phyloP scores from a whole-genome alignment of 1,140 invertebrate genomes.

The Conus ventricosus region DNA sequence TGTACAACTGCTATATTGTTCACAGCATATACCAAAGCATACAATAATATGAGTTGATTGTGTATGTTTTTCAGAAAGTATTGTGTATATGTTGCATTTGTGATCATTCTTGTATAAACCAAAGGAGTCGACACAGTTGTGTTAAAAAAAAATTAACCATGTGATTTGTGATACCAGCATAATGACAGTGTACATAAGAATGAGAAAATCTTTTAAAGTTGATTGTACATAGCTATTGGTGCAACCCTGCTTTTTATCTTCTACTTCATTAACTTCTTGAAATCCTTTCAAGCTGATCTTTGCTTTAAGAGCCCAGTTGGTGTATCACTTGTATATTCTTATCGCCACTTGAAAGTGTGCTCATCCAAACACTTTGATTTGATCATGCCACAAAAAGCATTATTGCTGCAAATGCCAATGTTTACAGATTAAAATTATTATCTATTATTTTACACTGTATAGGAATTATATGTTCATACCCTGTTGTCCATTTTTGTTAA shows the following conservation, averaged over 20 bases:
- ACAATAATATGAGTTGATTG: not conserved
- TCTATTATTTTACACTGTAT: not conserved
- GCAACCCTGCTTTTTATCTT: not conserved
- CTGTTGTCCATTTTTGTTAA: not conserved
- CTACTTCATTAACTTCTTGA: not conserved
- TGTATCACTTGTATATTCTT: not conserved
- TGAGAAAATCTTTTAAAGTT: not conserved
- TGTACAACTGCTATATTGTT: not conserved
- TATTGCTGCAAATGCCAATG: not conserved
- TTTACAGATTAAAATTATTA: not conserved
- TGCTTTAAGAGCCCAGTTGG: not conserved
- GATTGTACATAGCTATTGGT: not conserved
- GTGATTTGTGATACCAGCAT: slow-evolving; percentile 2
- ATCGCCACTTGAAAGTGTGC: not conserved
- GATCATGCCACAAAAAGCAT: slow-evolving; percentile 4
- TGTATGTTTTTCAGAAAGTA: not conserved
- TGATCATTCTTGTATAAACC: not conserved
- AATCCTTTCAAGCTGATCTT: not conserved
- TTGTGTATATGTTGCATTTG: not conserved
- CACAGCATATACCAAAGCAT: slow-evolving; percentile 10
- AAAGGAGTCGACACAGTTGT: not conserved
- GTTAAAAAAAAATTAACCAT: not conserved
- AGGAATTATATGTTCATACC: not conserved
- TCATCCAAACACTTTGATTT: not conserved
- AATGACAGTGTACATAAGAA: slow-evolving; percentile 1